phyloP scores from a whole-genome alignment of 2,797 vertebrate species.

The Gymnothorax reevesii region DNA sequence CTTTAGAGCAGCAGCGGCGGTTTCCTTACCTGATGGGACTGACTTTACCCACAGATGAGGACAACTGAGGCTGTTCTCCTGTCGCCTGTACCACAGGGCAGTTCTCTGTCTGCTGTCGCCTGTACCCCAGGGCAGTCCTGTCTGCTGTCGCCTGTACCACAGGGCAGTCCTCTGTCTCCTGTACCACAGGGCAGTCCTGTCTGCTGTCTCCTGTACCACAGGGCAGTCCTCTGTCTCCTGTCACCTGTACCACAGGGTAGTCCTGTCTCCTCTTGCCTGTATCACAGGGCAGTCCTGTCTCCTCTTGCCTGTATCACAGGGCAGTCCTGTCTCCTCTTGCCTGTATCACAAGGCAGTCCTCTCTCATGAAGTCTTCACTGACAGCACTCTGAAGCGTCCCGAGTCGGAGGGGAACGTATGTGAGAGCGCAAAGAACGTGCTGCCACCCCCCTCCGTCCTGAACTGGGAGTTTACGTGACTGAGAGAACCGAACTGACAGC shows the following conservation, averaged over 20 bases:
- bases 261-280: neutral
- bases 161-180: neutral
- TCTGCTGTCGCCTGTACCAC: too few species aligned
- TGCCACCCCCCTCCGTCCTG: neutral
- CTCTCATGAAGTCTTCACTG: too few species aligned
- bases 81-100: neutral
- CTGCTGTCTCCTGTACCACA: neutral
- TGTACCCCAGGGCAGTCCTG: too few species aligned
- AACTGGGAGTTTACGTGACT: neutral
- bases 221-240: neutral
- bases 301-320: too few species aligned
- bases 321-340: too few species aligned
- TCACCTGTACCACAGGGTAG: too few species aligned
- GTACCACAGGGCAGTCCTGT: too few species aligned
- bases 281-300: too few species aligned
- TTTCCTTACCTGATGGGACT: slow-evolving; percentile 22
- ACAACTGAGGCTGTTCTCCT: neutral
- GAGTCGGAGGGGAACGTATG: neutral
- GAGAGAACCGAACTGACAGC: slow-evolving; percentile 7
- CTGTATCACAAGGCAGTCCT: too few species aligned
- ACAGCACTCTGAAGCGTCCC: neutral
- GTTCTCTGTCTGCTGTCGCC: neutral
- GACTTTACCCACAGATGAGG: neutral
- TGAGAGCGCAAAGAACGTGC: neutral
- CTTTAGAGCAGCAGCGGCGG: neutral